These are phyloP conservation scores for Calonectris borealis DNA, from an alignment of 2,113 vertebrate species.

Conservation along the genomic window DNA sequence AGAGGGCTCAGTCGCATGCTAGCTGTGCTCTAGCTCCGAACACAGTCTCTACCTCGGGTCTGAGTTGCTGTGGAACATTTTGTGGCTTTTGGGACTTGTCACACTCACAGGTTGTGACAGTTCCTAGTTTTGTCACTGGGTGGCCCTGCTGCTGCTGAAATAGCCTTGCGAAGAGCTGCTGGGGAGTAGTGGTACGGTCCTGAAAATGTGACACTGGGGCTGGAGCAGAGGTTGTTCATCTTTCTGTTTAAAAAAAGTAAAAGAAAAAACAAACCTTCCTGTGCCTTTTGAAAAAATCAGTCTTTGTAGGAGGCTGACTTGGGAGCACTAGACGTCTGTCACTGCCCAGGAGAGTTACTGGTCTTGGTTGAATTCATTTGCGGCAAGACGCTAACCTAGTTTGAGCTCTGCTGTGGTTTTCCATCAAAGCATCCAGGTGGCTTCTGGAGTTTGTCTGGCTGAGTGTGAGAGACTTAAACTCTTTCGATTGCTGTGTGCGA, in stretches of 20 bases:
- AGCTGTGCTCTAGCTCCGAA: background rate
- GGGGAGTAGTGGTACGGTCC: accelerated
- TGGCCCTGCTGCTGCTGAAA: background rate
- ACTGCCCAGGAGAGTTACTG: background rate
- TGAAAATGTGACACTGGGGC: background rate
- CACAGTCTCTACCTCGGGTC: accelerated
- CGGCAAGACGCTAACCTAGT: background rate
- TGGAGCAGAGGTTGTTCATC: background rate
- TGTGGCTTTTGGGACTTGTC: background rate
- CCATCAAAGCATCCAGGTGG: background rate
- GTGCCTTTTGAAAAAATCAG: background rate
- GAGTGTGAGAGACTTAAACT: background rate
- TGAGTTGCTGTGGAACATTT: background rate
- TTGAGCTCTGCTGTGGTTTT: conserved; percentile 18
- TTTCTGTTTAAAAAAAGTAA: background rate
- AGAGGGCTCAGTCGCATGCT: background rate
- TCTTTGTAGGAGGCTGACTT: background rate
- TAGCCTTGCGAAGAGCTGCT: background rate
- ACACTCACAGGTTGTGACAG: background rate
- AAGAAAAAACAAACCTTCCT: background rate
- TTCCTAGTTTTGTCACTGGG: background rate
- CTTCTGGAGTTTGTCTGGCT: conserved; percentile 27
- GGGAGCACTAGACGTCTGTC: background rate
- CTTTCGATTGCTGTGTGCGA: background rate
- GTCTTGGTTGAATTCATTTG: background rate